Evolutionary conservation across 2,797 vertebrate species (phyloP).

Genomic region (Halcyon chelicuti): DNA sequence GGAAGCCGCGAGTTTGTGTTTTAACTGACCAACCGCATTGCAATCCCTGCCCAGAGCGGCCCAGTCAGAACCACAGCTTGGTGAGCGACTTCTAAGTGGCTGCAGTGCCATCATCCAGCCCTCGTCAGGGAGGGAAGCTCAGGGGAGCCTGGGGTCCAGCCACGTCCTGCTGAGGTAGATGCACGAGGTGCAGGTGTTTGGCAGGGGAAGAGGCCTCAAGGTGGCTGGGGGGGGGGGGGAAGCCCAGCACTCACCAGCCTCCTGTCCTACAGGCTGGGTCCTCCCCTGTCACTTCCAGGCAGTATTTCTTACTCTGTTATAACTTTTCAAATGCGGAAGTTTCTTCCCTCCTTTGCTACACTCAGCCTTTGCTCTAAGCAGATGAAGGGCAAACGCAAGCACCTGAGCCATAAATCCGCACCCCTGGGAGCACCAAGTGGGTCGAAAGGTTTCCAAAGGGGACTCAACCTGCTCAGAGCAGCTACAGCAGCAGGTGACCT

Average conservation of each 20-base stretch:
- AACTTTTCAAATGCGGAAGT: neutral
- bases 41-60: neutral
- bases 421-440: neutral
- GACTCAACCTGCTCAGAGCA: neutral
- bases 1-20: neutral
- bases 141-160: neutral
- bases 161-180: constrained; percentile 16
- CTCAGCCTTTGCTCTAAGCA: neutral
- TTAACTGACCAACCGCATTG: neutral
- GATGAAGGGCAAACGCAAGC: neutral
- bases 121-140: neutral
- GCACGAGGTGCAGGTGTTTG: neutral
- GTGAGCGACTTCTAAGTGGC: neutral
- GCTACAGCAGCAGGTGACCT: fast-evolving
- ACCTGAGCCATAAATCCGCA: neutral
- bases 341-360: neutral
- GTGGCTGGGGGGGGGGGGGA: neutral
- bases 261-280: neutral
- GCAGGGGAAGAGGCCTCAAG: neutral
- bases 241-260: neutral
- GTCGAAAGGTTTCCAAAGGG: neutral
- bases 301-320: fast-evolving
- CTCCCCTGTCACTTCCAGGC: neutral
- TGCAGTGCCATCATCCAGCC: neutral
- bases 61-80: neutral